Evolutionary conservation across 2,888 invertebrate species (phyloP).

Genomic region (Dryocosmus kuriphilus): DNA sequence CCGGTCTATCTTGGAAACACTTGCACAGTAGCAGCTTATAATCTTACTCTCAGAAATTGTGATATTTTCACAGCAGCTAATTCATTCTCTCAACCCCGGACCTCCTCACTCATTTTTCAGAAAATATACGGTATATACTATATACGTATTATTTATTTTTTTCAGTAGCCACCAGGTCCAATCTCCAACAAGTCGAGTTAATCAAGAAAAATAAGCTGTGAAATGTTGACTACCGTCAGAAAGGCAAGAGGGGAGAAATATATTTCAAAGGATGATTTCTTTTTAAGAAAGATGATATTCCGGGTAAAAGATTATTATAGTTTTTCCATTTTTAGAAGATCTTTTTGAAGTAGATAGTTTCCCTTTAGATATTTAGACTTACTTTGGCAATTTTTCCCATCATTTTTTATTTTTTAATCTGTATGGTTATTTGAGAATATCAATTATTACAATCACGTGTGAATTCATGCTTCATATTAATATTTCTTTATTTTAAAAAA

Average conservation of each 20-base stretch:
- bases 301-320: neutral
- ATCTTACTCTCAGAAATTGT: constrained; percentile 12
- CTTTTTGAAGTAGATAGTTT: no score
- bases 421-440: no score
- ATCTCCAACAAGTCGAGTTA: constrained; percentile 56
- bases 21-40: neutral
- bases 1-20: constrained; percentile 8
- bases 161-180: constrained; percentile 30
- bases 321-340: no score
- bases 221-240: neutral
- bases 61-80: constrained; percentile 27
- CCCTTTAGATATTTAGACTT: no score
- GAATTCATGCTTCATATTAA: no score
- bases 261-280: neutral
- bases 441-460: no score
- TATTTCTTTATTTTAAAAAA: no score
- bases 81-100: constrained; percentile 2
- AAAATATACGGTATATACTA: neutral
- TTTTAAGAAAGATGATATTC: neutral
- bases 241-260: neutral
- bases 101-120: constrained; percentile 10
- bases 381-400: neutral
- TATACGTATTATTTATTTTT: constrained; percentile 37
- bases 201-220: constrained; percentile 60
- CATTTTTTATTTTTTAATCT: no score